Evolutionary conservation across 2,113 vertebrate genomes (phyloP).

Genomic region (western clawed frog (Xenopus tropicalis)): UCB_Xtro_10.0 CM004449.2:127738001-127738500

Average conservation of each 20-base stretch:
- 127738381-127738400: conserved; percentile 21
- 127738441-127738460: neutral
- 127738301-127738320: conserved; percentile 46
- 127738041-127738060: too few relatives aligned
- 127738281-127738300: conserved; percentile 44
- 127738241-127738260: conserved; percentile 40
- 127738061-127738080: too few relatives aligned
- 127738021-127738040: too few relatives aligned
- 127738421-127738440: neutral
- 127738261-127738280: conserved; percentile 46
- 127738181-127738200: neutral
- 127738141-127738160: rapidly evolving
- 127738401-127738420: conserved; percentile 20
- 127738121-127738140: rapidly evolving
- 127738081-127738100: conserved; percentile 29
- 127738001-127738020: too few relatives aligned
- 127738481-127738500: too few relatives aligned
- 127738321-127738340: conserved; percentile 22
- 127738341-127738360: neutral
- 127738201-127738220: conserved; percentile 32
- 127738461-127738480: neutral
- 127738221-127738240: rapidly evolving
- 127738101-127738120: conserved; percentile 25
- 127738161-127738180: rapidly evolving
- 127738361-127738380: neutral